Conservation (phyloP, 2,888 invertebrate genomes). For the Tenodera sinensis region DNA sequence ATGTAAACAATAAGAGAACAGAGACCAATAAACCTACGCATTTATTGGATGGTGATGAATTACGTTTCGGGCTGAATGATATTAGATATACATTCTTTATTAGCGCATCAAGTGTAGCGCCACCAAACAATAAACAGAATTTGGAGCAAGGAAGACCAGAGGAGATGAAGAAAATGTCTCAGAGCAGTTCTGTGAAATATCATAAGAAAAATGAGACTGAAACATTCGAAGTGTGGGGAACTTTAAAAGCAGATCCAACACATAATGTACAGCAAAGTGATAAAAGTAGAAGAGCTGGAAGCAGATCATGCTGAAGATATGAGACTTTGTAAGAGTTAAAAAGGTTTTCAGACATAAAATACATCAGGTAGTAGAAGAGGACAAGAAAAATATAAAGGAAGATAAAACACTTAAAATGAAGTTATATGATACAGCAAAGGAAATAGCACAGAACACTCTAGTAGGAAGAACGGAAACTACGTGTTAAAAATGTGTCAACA, state of each 20-base stretch:
- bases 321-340: background rate
- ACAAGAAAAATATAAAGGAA: background rate
- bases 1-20: conserved; percentile 45
- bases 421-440: conserved; percentile 47
- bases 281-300: conserved; percentile 49
- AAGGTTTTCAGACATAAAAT: background rate
- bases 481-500: too few species aligned
- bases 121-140: too few species aligned
- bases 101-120: too few species aligned
- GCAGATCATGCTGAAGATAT: conserved; percentile 49
- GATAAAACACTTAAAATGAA: conserved; percentile 43
- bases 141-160: too few species aligned
- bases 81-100: too few species aligned
- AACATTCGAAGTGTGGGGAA: too few species aligned
- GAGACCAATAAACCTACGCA: background rate
- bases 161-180: too few species aligned
- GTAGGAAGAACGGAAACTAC: too few species aligned
- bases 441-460: conserved; percentile 50
- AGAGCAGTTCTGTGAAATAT: too few species aligned
- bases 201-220: too few species aligned
- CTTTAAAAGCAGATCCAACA: too few species aligned
- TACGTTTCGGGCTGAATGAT: background rate
- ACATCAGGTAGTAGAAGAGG: background rate
- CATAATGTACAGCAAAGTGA: conserved; percentile 43
- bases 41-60: background rate